A percentile compares a stretch with the other conserved stretches of the same genome.
These are phyloP conservation scores for Nymphalis urticae DNA, from an alignment of 2,888 invertebrate species.

Conservation along the genomic window DNA sequence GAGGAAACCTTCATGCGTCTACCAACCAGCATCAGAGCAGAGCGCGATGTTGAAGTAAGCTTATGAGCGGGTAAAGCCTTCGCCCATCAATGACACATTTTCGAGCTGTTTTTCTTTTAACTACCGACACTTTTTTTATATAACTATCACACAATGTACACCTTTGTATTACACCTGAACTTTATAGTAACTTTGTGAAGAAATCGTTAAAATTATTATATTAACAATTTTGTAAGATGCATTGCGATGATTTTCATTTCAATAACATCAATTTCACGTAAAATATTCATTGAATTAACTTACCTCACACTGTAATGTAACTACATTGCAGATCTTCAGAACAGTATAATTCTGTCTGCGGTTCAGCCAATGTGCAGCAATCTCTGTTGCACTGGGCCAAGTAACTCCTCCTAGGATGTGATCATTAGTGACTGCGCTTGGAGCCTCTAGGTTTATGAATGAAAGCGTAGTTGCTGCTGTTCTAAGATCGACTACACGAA, in stretches of 20 bases:
- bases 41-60: too few species aligned
- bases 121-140: too few species aligned
- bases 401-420: conserved; percentile 86
- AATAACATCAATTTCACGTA: background rate
- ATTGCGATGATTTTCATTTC: background rate
- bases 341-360: conserved; percentile 89
- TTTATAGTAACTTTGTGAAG: background rate
- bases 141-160: too few species aligned
- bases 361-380: conserved; percentile 91
- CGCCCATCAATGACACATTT: too few species aligned
- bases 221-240: too few species aligned
- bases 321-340: conserved; percentile 81
- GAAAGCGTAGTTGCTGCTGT: conserved; percentile 45
- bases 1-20: too few species aligned
- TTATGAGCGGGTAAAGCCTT: too few species aligned
- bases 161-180: too few species aligned
- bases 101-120: too few species aligned
- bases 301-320: conserved; percentile 58
- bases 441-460: conserved; percentile 69
- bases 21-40: too few species aligned
- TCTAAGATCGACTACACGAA: conserved; percentile 83
- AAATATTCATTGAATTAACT: conserved; percentile 22
- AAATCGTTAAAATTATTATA: too few species aligned
- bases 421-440: conserved; percentile 78
- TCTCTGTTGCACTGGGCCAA: conserved; percentile 86